Evolutionary conservation across 2,797 vertebrate species (phyloP), one percentile per base, ranked within the genome.

Genomic region (Hypotaenidia philippensis): DNA sequence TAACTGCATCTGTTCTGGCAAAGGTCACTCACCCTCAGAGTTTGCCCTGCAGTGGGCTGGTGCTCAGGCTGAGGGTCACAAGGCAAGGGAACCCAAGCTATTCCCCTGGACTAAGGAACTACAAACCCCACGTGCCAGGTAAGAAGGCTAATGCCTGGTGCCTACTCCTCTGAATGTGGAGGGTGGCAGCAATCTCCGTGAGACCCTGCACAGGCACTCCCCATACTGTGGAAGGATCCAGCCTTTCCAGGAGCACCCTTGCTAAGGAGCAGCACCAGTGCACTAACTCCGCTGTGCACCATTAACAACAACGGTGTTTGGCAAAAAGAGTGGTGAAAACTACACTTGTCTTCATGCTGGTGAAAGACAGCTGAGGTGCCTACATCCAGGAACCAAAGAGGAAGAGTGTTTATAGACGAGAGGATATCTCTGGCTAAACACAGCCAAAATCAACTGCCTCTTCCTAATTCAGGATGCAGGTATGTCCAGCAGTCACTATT

Each of bases 401-500:
- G 77, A 83, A 72, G n/a, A 65, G 49, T 1, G 0, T 22, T 69
- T 83, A 41, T 16, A 80, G 82, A 78, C 38, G 38, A 79, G 38
- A 71, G 13, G 29, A 12, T 9, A 5, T 69, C 57, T 72, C 18
- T 13, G 23, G 34, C 26, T 90, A 79, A 84, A 59, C 32, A 56
- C 3, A 52, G 63, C 63, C 64, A 61, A 77, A 90, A 93, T 70
- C 20, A 10, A 23, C 60, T 53, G 29, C 52, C 40, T 90, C n/a
- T 63, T 90, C 61, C 80, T 68, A 74, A 76, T 79, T 40, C 72
- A 19, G 32, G 52, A 69, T 66, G 44, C 23, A 53, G 60, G 56
- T 79, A 38, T 17, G 76, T 76, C 83, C 80, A 91, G 70, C 56
- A 94, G 60, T 32, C 87, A 52, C 66, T 64, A 47, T 36, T 86